These are phyloP conservation scores for Apamea monoglypha DNA, from an alignment of 2,888 invertebrate species.

Conservation along the genomic window DNA sequence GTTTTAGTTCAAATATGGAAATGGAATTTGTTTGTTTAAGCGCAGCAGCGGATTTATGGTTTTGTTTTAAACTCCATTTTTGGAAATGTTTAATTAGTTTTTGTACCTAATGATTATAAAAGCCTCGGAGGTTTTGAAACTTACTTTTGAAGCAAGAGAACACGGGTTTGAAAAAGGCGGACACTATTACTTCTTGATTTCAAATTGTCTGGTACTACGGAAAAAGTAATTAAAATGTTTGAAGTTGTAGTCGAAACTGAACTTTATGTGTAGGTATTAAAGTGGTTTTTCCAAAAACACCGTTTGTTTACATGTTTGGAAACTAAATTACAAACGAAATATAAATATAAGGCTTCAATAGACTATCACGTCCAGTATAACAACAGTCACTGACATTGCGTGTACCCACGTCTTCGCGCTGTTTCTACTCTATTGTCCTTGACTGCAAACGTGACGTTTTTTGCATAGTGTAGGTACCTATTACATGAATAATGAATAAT, in stretches of 20 bases:
- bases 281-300: too few relatives aligned
- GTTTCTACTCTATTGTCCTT: conserved; percentile 43
- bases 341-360: neutral
- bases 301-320: too few relatives aligned
- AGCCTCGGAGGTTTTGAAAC: neutral
- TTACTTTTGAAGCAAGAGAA: neutral
- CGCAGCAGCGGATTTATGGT: neutral
- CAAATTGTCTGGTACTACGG: too few relatives aligned
- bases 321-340: neutral
- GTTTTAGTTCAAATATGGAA: conserved; percentile 36
- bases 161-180: neutral
- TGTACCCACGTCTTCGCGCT: conserved; percentile 27
- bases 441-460: conserved; percentile 49
- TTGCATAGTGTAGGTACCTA: conserved; percentile 24
- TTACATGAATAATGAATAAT: conserved; percentile 11
- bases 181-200: too few relatives aligned
- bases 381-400: conserved; percentile 35
- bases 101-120: neutral
- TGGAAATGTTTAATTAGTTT: neutral
- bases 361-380: conserved; percentile 4
- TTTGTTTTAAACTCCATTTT: neutral
- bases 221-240: too few relatives aligned
- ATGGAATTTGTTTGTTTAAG: conserved; percentile 6
- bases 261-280: too few relatives aligned
- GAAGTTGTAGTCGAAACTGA: too few relatives aligned